Evolutionary conservation across 1,140 invertebrate species (phyloP), one percentile per base, ranked within the genome.

Genomic region (Panagrolaimus sp.): DNA sequence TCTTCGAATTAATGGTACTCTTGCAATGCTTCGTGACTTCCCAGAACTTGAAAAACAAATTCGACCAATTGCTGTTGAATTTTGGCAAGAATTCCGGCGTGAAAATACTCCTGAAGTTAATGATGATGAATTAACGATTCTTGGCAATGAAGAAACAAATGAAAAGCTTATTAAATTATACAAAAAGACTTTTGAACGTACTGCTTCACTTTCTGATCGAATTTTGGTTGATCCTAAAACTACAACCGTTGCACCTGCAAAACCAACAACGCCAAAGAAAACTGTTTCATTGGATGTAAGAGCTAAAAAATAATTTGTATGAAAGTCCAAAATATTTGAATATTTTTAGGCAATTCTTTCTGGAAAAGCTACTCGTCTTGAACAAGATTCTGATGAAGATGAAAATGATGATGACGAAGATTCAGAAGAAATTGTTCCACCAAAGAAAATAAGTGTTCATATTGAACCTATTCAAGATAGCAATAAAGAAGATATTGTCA

Each of bases 1-100:
- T 84, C 88, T 91, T 68, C 92, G 92, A 72, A 91, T 94, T 44
- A 94, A 96, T 69, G 80, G 80, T 46, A 82, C 80, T 64, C 47
- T 82, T 58, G 76, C 79, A 17, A 83, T 82, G 79, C 72, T 82
- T 45, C 72, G 76, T 21, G 80, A 82, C 52, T 83, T 83, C 71
- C 80, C 80, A 48, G 69, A 77, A 28, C 71, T 82, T 1, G 80
- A 82, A 43, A 73, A 65, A 44, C 70, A 81, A 73, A 63, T 83
- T 12, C 71, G 76, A 10, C 80, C 82, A 24, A 75, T 79, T 62
- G 78, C 80, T 10, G 75, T 77, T 1, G 68, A 78, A 12, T 82
- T 78, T 72, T 83, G 82, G 82, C 65, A 71, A 15, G 73, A 78
- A 17, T 83, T 77, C 70, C 78, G 80, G 17, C 73, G 71, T 17